These are phyloP conservation scores for Probaryconus sp. DNA, from an alignment of 1,140 invertebrate genomes.

Conservation along the genomic window DNA sequence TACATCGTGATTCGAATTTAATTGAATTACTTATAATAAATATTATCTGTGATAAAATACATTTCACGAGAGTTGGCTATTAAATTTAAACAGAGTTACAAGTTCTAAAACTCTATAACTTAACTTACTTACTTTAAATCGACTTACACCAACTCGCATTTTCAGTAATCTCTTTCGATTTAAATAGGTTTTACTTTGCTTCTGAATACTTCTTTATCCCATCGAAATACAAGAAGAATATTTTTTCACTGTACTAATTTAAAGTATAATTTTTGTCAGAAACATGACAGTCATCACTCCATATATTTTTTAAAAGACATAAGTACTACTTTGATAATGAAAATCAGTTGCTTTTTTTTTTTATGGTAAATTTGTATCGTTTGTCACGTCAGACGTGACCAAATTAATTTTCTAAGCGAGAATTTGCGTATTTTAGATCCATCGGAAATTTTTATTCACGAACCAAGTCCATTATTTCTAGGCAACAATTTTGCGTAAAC, in stretches of 20 bases:
- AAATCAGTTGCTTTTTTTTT: conserved; percentile 14
- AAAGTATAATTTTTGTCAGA: too few relatives aligned
- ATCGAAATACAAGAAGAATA: too few relatives aligned
- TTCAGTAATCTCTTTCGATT: too few relatives aligned
- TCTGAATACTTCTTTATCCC: too few relatives aligned
- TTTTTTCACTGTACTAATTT: too few relatives aligned
- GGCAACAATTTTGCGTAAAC: conserved; percentile 27
- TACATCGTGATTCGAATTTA: background rate
- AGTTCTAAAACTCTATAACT: conserved; percentile 1
- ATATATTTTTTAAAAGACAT: conserved; percentile 3
- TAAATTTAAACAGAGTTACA: conserved; percentile 1
- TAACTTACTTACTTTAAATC: background rate
- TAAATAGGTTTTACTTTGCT: too few relatives aligned
- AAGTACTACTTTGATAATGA: background rate
- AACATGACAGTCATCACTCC: background rate
- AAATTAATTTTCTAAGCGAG: conserved; percentile 10
- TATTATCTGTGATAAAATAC: conserved; percentile 51
- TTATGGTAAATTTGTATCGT: conserved; percentile 30
- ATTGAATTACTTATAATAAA: conserved; percentile 43
- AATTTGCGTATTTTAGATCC: background rate
- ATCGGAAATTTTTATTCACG: conserved; percentile 24
- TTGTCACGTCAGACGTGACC: conserved; percentile 28
- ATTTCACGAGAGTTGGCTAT: conserved; percentile 4
- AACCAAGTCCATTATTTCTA: conserved; percentile 16
- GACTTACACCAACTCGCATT: background rate